Conservation (phyloP, 1,140 invertebrate species). For the Drosophila orena region DNA sequence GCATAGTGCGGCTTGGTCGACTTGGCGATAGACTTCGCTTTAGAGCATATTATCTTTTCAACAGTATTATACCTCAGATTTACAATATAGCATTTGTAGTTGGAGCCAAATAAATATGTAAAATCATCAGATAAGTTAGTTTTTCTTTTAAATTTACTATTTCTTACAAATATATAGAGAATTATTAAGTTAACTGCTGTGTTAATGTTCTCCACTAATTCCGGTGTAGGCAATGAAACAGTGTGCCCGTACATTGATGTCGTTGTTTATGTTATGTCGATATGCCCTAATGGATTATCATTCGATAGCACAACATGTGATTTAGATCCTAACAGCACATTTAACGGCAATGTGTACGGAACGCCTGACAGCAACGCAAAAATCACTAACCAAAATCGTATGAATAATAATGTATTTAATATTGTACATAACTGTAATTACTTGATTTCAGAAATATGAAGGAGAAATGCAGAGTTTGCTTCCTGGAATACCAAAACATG, state of each 20-base stretch:
- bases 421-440: not conserved
- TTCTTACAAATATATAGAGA: not conserved
- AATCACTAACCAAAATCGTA: too few species aligned
- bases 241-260: not conserved
- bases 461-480: slow-evolving; percentile 1
- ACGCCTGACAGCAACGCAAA: not conserved
- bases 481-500: not conserved
- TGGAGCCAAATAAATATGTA: too few species aligned
- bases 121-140: not conserved
- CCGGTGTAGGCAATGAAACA: slow-evolving; percentile 1
- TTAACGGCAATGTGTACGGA: not conserved
- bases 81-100: too few species aligned
- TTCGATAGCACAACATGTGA: slow-evolving; percentile 8
- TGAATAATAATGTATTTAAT: too few species aligned
- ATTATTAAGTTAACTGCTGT: not conserved
- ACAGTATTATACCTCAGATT: too few species aligned
- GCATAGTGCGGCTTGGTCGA: not conserved
- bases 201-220: not conserved
- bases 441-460: not conserved
- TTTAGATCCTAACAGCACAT: not conserved
- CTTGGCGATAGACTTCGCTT: not conserved
- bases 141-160: not conserved
- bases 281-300: not conserved
- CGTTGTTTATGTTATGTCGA: slow-evolving; percentile 2
- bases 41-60: not conserved